Base-by-base conservation (phyloP, 2,113 vertebrate genomes). In the Melanerpes formicivorus region DNA sequence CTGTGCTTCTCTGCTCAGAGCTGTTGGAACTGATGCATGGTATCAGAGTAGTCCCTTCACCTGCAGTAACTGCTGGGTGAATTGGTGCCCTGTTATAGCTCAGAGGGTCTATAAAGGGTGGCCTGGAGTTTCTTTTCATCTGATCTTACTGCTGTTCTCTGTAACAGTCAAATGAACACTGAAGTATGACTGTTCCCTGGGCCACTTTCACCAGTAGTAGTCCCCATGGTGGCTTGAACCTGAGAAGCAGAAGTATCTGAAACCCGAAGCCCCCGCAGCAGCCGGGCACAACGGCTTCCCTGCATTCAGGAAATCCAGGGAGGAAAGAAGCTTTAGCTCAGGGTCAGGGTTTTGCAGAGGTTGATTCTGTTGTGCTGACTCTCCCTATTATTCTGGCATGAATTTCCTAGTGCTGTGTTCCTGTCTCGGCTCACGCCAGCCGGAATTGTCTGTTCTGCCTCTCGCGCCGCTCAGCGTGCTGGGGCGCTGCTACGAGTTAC, bases 311-410 rank as follows among this genome's bases (percentile, higher is more conserved):
- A 95, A 91, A 66, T 54, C 48, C 54, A 69, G 37, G 58, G 82
- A 93, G 85, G 73, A 95, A 94, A 95, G 93, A 71, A 80, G 80
- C 44, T 91, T 91, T 94, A 91, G 85, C 75, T 93, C 52, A 21
- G 92, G 91, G 82, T 93, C 87, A 91, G 79, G 42, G 67, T 52
- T 95, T 86, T 91, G 65, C 56, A 67, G 69, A 64, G 58, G 48
- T 22, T 2, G 27, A 54, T 91, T 37, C 75, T 74, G n/a, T 78
- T 91, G 48, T 94, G 87, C 91, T 95, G 84, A 92, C 87, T 84
- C 44, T 80, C 60, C 63, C 78, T 89, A 14, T 89, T 93, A 54
- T 63, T 91, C 79, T 91, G 84, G 88, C 66, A 62, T 40, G 54
- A 59, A 85, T 91, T 95, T 95, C 81, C 93, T 87, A 84, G 29